These are phyloP conservation scores for Noctua fimbriata DNA, from an alignment of 2,888 invertebrate genomes.

Conservation along the genomic window DNA sequence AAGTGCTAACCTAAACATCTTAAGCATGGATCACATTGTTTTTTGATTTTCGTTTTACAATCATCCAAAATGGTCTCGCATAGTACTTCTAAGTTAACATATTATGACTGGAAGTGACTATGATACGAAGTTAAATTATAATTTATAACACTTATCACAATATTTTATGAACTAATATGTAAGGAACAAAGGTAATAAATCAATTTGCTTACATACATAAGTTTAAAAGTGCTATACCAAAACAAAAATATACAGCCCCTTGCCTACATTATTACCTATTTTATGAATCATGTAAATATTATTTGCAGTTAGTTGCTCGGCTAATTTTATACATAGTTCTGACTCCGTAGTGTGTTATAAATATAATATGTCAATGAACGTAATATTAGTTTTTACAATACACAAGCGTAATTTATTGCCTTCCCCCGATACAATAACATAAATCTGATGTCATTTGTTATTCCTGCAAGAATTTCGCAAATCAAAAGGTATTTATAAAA, in stretches of 20 bases:
- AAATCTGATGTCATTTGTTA: conserved; percentile 71
- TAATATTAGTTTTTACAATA: conserved; percentile 85
- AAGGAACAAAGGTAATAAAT: conserved; percentile 83
- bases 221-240: conserved; percentile 70
- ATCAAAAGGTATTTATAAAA: conserved; percentile 37
- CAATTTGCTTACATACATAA: conserved; percentile 72
- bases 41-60: conserved; percentile 78
- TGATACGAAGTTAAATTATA: conserved; percentile 84
- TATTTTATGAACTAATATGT: conserved; percentile 80
- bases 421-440: conserved; percentile 90
- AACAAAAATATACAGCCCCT: conserved; percentile 76
- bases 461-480: conserved; percentile 46
- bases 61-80: conserved; percentile 78
- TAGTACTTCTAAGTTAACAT: conserved; percentile 87
- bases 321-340: conserved; percentile 63
- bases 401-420: conserved; percentile 93
- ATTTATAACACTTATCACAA: conserved; percentile 87
- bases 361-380: conserved; percentile 69
- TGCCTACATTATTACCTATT: conserved; percentile 70
- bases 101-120: conserved; percentile 91
- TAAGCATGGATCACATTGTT: conserved; percentile 84
- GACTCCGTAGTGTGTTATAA: conserved; percentile 64
- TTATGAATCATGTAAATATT: conserved; percentile 63
- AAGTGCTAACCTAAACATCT: conserved; percentile 78
- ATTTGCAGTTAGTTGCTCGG: conserved; percentile 64